A percentile compares a stretch with the other conserved stretches of the same genome.
These are phyloP conservation scores for Pelobates cultripes DNA, from an alignment of 2,797 vertebrate genomes.

Conservation along the genomic window DNA sequence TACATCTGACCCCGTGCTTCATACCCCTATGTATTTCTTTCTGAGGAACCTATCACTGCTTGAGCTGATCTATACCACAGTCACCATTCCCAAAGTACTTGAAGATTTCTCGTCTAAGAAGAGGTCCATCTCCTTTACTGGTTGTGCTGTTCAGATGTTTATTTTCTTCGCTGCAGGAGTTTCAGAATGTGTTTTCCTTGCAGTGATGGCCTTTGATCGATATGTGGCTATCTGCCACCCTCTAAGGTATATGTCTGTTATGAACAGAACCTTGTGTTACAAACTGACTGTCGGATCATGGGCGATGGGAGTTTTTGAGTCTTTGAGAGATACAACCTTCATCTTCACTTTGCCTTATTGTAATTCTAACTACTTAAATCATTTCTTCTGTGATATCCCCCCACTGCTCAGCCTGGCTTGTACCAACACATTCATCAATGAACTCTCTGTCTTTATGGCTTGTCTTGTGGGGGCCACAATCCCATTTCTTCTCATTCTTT, in stretches of 20 bases:
- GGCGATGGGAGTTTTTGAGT: conserved; percentile 19
- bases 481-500: conserved; percentile 16
- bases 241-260: conserved; percentile 6
- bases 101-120: neutral
- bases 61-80: conserved; percentile 11
- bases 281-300: conserved; percentile 4
- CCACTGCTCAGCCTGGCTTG: conserved; percentile 14
- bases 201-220: conserved; percentile 32
- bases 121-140: conserved; percentile 5
- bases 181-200: conserved; percentile 31
- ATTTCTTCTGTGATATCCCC: conserved; percentile 33
- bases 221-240: conserved; percentile 28
- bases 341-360: conserved; percentile 22
- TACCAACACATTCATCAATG: conserved; percentile 9
- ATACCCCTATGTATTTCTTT: conserved; percentile 53
- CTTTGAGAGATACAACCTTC: neutral
- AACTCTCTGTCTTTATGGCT: conserved; percentile 11
- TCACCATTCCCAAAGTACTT: conserved; percentile 27
- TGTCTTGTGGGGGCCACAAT: neutral
- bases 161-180: neutral
- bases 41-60: conserved; percentile 25
- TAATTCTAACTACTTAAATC: neutral
- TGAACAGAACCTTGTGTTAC: conserved; percentile 9
- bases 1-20: conserved; percentile 43
- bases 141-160: conserved; percentile 18